Percentiles rank a stretch among this genome's conserved stretches.
These are phyloP conservation scores for Sminthurides bifidus DNA, from an alignment of 1,140 invertebrate genomes.

Conservation along the genomic window DNA sequence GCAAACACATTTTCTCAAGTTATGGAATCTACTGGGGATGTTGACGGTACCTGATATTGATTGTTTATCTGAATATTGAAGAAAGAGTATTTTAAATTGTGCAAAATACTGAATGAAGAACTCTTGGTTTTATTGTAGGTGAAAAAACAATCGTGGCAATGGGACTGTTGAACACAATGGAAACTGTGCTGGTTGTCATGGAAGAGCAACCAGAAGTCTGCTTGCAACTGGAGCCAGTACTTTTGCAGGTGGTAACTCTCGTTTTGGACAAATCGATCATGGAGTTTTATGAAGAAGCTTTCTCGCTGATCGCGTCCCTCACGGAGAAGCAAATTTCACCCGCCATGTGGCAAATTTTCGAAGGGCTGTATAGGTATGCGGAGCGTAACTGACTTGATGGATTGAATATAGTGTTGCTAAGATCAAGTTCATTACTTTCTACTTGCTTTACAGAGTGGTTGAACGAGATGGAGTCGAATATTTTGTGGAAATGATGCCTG, in stretches of 20 bases:
- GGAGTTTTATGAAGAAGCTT: conserved; percentile 93
- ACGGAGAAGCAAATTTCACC: conserved; percentile 76
- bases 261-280: conserved; percentile 74
- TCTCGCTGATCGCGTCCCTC: conserved; percentile 83
- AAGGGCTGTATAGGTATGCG: conserved; percentile 61
- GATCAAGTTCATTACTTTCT: neutral
- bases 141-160: conserved; percentile 96
- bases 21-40: conserved; percentile 22
- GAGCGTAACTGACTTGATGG: neutral
- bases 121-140: conserved; percentile 40
- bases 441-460: conserved; percentile 55
- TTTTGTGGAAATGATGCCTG: conserved; percentile 98
- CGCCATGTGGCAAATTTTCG: conserved; percentile 93
- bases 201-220: conserved; percentile 82
- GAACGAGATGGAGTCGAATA: conserved; percentile 76
- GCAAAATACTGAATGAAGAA: neutral
- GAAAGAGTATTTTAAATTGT: conserved; percentile 10
- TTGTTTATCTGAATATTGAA: too few species aligned
- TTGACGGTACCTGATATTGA: conserved; percentile 21
- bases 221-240: conserved; percentile 78
- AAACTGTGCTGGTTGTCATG: conserved; percentile 88
- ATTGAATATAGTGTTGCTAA: neutral
- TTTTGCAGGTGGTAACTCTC: conserved; percentile 80
- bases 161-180: conserved; percentile 91
- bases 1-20: conserved; percentile 38